Percentiles rank a stretch among this genome's conserved stretches.
Conservation (phyloP, 35 echinoderm and acorn worm genomes). For the Apostichopus japonicus region DNA sequence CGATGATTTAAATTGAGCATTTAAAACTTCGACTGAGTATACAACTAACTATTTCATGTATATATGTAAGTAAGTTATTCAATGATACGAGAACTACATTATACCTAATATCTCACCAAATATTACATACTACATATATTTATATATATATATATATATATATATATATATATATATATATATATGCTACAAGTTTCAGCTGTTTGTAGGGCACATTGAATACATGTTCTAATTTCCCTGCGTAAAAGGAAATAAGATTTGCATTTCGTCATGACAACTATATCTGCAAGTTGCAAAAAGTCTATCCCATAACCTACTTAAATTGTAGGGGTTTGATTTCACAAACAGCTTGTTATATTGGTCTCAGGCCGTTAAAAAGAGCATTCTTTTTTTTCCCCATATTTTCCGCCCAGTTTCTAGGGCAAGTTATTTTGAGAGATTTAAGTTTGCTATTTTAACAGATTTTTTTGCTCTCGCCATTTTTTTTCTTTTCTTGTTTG, state of each 20-base stretch:
- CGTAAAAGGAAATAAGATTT: conserved; percentile 18
- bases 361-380: background rate
- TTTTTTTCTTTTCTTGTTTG: no score
- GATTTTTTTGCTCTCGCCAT: no score
- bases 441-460: background rate
- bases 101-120: no score
- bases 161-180: background rate
- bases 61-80: background rate
- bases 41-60: conserved; percentile 43
- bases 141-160: background rate
- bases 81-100: background rate
- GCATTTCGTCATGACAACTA: conserved; percentile 40
- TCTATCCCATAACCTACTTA: conserved; percentile 43
- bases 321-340: conserved; percentile 20
- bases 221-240: conserved; percentile 36
- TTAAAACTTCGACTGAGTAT: background rate
- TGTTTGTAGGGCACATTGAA: conserved; percentile 41
- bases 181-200: conserved; percentile 11
- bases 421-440: background rate
- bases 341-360: background rate
- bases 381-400: background rate
- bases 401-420: background rate
- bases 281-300: conserved; percentile 7
- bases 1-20: conserved; percentile 37
- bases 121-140: no score